phyloP scores from a whole-genome alignment of 2,797 vertebrate genomes.

The Gobio occitaniae region DNA sequence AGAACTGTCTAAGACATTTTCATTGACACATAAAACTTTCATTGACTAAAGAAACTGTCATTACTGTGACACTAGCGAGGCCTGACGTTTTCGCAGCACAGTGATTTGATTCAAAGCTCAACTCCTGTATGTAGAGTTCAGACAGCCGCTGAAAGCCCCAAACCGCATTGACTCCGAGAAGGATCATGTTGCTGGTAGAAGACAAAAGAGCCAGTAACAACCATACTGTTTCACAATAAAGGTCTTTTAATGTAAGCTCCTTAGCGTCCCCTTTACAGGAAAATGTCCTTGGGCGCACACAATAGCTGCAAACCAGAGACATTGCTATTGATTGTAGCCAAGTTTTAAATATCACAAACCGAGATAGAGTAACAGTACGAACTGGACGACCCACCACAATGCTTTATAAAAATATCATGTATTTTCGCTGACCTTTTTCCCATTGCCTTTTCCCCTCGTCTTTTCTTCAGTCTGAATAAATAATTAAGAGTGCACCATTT shows the following conservation, averaged over 20 bases:
- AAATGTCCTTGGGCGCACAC: slow-evolving; percentile 79
- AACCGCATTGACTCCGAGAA: slow-evolving; percentile 73
- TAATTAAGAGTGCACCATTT: neutral
- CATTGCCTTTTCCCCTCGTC: neutral
- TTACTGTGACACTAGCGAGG: slow-evolving; percentile 73
- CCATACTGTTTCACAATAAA: slow-evolving; percentile 73
- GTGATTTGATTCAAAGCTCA: slow-evolving; percentile 77
- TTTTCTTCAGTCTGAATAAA: slow-evolving; percentile 18
- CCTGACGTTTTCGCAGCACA: slow-evolving; percentile 65
- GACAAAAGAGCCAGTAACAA: slow-evolving; percentile 80
- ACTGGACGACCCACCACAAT: slow-evolving; percentile 76
- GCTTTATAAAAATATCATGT: slow-evolving; percentile 72
- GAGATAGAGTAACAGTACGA: slow-evolving; percentile 70
- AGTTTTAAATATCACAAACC: slow-evolving; percentile 79
- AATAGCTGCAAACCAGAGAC: slow-evolving; percentile 72
- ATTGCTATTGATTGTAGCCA: slow-evolving; percentile 72
- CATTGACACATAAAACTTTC: slow-evolving; percentile 68
- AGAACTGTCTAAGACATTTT: slow-evolving; percentile 70
- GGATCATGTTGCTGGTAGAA: slow-evolving; percentile 73
- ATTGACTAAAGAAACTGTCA: slow-evolving; percentile 75
- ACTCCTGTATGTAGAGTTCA: slow-evolving; percentile 71
- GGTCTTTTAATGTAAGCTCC: slow-evolving; percentile 76
- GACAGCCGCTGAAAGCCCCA: slow-evolving; percentile 77
- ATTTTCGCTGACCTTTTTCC: slow-evolving; percentile 63
- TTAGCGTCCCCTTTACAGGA: slow-evolving; percentile 76